Conservation (phyloP, 2,888 invertebrate genomes). For the Metopia argyrocephala region DNA sequence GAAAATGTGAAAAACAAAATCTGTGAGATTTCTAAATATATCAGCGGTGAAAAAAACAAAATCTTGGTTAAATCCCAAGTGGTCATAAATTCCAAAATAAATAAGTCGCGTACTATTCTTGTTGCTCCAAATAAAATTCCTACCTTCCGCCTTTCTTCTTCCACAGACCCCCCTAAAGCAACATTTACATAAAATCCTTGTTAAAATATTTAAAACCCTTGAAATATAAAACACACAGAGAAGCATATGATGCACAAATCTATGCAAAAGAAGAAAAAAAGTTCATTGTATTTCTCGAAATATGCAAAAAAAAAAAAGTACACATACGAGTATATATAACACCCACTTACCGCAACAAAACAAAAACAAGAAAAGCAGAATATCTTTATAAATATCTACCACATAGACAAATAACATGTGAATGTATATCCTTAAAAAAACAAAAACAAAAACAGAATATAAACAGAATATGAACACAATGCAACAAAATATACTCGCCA, state of each 20-base stretch:
- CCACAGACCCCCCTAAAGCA: background rate
- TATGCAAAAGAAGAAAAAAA: conserved; percentile 31
- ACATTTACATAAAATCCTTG: background rate
- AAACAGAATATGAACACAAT: background rate
- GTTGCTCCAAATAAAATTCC: conserved; percentile 14
- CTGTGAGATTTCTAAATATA: conserved; percentile 62
- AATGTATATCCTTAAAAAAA: conserved; percentile 50
- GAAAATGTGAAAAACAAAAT: background rate
- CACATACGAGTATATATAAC: background rate
- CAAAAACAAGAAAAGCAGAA: conserved; percentile 10
- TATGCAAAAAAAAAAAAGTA: conserved; percentile 10
- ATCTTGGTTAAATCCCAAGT: conserved; percentile 69
- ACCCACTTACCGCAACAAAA: conserved; percentile 10
- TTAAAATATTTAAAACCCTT: background rate
- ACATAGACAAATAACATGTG: conserved; percentile 56
- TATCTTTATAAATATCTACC: conserved; percentile 46
- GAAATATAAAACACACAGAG: conserved; percentile 13
- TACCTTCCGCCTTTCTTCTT: background rate
- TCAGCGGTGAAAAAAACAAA: conserved; percentile 56
- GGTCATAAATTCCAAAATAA: conserved; percentile 74
- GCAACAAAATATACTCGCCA: background rate
- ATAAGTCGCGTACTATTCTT: conserved; percentile 67
- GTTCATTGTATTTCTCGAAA: conserved; percentile 6
- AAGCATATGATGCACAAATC: conserved; percentile 48
- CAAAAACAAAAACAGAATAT: conserved; percentile 7